Conservation (phyloP, 2,113 vertebrate genomes). For the Ceuthmochares aereus region DNA sequence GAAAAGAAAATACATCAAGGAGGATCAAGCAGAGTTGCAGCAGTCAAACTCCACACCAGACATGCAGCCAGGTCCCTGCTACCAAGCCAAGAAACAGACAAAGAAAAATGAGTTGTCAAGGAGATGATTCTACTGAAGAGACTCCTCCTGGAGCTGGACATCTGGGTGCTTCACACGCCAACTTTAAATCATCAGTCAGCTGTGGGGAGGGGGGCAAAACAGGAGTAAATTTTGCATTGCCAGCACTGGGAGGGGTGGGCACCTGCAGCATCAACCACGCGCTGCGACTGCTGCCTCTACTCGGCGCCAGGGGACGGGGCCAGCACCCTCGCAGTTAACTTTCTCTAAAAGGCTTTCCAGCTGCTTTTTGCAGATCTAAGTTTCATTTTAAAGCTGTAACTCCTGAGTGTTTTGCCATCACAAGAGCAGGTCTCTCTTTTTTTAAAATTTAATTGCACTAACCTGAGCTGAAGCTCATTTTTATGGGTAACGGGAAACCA, state of each 20-base stretch:
- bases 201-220: neutral
- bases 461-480: neutral
- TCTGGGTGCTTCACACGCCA: constrained; percentile 69
- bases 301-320: neutral
- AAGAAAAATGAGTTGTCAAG: constrained; percentile 72
- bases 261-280: neutral
- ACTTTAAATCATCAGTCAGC: constrained; percentile 44
- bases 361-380: neutral
- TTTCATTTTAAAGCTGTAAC: neutral
- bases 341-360: neutral
- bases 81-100: constrained; percentile 63
- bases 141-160: constrained; percentile 67
- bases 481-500: neutral
- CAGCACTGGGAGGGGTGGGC: neutral
- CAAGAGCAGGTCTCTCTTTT: neutral
- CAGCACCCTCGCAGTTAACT: neutral
- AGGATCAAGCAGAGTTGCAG: constrained; percentile 46
- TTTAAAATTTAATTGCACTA: neutral
- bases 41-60: constrained; percentile 22
- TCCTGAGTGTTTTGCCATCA: neutral
- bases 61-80: constrained; percentile 30
- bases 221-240: neutral
- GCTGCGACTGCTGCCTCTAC: neutral
- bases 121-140: constrained; percentile 61
- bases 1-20: constrained; percentile 39